Evolutionary conservation across 2,113 vertebrate genomes (phyloP), one percentile per base, ranked within the genome.

Genomic region (Lichenostomus cassidix): DNA sequence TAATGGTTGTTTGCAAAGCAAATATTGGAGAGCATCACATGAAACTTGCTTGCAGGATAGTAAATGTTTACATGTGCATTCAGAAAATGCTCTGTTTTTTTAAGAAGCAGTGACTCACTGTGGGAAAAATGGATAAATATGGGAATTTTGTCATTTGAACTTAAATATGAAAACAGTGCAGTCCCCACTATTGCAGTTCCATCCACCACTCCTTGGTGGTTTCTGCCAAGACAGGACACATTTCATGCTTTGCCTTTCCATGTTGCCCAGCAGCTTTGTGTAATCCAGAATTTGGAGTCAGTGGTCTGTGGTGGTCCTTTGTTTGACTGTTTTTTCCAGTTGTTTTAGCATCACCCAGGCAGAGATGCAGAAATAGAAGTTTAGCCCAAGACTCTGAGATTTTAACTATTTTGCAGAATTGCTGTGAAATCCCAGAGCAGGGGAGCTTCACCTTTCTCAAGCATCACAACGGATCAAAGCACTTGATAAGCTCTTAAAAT

Each of bases 261-360:
- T 69, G 81, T 94, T 92, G 81, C 89, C 47, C 73, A 49, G 83
- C 86, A 83, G 83, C 91, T 81, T 89, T 93, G 69, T 93, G 87
- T 90, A 46, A 74, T 33, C 19, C 37, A 59, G 53, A 37, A 10
- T 42, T 21, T 7, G 15, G 49, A 96, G 86, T 76, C 35, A 5
- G 39, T 77, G 64, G 33, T 74, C 52, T 81, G 60, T 89, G 86
- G 46, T 92, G 60, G 35, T 89, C 64, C 89, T 89, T 46, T 73
- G 67, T 83, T 95, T 80, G n/a, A 5, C 41, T 74, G 2, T 65
- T 84, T 69, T 67, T 19, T 23, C 5, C 0, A 23, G 28, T 12
- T 64, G 52, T 77, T 84, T 56, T 21, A 29, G 37, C 42, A 41
- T 63, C 47, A 56, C 21, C 41, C 65, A 49, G 12, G 21, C 42